Base-by-base conservation (phyloP, 2,888 invertebrate genomes). In the Aphidius colemani region DNA sequence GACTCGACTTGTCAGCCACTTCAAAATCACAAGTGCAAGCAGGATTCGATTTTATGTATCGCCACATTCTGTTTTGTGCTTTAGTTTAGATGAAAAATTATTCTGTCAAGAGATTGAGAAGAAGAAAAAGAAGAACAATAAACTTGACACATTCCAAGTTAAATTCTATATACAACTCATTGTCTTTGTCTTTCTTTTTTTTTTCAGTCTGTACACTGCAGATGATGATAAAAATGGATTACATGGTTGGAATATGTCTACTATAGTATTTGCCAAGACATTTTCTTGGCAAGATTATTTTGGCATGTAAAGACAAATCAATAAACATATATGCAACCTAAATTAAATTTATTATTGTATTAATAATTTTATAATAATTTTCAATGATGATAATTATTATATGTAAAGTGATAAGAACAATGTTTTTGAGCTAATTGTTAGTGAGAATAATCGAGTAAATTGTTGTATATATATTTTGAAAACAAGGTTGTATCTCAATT, bases 1-100 rank as follows among this genome's bases (percentile, higher is more conserved):
- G 64, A 64, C 59, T 64, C 57, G 44, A 49, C 49, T 43, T 61
- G 64, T 59, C 64, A 64, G 53, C 53, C 46, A 53, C 61, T 61
- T 53, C n/a, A 46, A 39, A 61, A 18, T 39, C 40, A 53, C 53
- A 46, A 57, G 39, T 46, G 46, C 57, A 46, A 57, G 57, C 57
- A 57, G 46, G 46, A 57, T 57, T 46, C 13, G 10, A 30, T 7
- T 30, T 7, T 48, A 30, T 30, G 30, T 30, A 30, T 30, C 30
- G 5, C 30, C 30, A 30, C 30, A 30, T 30, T 30, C 30, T 30
- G 5, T 30, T 30, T 30, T 30, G 30, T 30, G 30, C 30, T 30
- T 30, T 30, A 30, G 3, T 30, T 30, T 30, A 30, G 30, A 30
- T 30, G 30, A 30, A 30, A 30, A 30, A 30, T 30, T 30, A 30